Conservation (phyloP, 2,888 invertebrate genomes). For the Vesta saturnalis region DNA sequence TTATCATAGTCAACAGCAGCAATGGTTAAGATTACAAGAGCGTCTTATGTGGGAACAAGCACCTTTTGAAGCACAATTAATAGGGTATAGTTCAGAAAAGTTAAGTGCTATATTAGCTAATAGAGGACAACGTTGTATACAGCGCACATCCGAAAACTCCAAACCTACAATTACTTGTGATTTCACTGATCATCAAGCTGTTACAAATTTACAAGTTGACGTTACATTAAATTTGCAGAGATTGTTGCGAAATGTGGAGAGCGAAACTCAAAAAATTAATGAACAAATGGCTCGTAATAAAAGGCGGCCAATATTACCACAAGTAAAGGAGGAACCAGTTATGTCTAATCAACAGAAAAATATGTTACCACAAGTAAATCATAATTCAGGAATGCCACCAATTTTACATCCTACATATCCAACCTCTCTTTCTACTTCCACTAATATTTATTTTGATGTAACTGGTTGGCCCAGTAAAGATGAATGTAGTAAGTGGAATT, state of each 20-base stretch:
- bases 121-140: conserved; percentile 60
- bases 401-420: conserved; percentile 62
- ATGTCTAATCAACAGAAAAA: background rate
- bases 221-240: conserved; percentile 63
- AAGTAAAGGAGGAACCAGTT: background rate
- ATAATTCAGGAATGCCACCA: conserved; percentile 41
- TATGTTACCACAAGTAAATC: background rate
- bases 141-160: conserved; percentile 56
- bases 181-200: conserved; percentile 59
- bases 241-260: conserved; percentile 63
- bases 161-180: conserved; percentile 59
- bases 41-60: conserved; percentile 67
- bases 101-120: conserved; percentile 52
- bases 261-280: conserved; percentile 64
- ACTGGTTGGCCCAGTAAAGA: conserved; percentile 66
- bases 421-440: conserved; percentile 63
- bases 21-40: conserved; percentile 69
- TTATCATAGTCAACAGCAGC: conserved; percentile 71
- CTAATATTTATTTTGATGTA: conserved; percentile 66
- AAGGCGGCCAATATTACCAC: conserved; percentile 12
- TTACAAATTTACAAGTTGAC: conserved; percentile 60
- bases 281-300: conserved; percentile 57
- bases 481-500: conserved; percentile 63
- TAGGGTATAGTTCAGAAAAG: conserved; percentile 55
- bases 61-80: conserved; percentile 59